phyloP scores from a whole-genome alignment of 2,797 vertebrate species.

The Thalassophryne amazonica region DNA sequence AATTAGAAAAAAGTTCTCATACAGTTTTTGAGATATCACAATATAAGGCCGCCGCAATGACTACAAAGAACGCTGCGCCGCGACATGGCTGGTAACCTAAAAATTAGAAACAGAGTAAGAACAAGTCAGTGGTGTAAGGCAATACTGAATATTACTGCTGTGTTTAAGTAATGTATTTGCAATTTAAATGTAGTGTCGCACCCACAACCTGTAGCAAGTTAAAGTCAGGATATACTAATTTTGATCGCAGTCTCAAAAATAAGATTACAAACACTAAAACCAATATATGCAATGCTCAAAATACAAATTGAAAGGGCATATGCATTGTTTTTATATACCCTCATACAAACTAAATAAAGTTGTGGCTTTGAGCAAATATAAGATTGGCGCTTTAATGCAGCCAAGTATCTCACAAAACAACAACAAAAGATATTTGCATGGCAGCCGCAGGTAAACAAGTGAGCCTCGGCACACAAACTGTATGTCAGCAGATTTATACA shows the following conservation, averaged over 20 bases:
- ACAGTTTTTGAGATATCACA: no score
- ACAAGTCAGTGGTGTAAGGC: background rate
- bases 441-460: slow-evolving; percentile 8
- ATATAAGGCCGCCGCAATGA: no score
- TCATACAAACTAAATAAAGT: background rate
- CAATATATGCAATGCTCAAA: background rate
- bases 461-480: background rate
- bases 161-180: background rate
- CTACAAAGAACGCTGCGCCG: no score
- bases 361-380: background rate
- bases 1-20: no score
- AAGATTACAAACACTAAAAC: background rate
- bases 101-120: background rate
- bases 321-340: background rate
- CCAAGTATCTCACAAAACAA: background rate
- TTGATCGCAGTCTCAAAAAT: background rate
- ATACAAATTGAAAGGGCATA: no score
- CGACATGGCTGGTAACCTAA: no score
- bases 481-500: no score
- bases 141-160: background rate
- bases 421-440: background rate
- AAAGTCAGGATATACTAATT: background rate
- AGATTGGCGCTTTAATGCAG: background rate
- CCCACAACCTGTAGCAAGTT: no score
- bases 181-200: background rate